Base-by-base conservation (phyloP, 2,888 invertebrate genomes). In the Tenthredo notha region DNA sequence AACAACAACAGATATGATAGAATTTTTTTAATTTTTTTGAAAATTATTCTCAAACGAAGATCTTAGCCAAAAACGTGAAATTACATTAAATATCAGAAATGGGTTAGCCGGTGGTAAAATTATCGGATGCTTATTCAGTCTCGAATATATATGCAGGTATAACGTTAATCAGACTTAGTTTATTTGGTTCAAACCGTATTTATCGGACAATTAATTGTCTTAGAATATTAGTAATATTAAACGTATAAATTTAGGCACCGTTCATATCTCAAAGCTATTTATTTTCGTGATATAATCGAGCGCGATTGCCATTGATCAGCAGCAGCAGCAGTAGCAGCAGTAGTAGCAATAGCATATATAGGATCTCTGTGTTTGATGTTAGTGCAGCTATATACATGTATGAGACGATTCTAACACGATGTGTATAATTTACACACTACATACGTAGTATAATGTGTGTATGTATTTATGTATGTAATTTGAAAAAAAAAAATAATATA, bases 231-330 rank as follows among this genome's bases (percentile, higher is more conserved):
- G 58, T 61, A 84, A 72, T 72, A 65, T 78, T 85, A 84, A 40
- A 74, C 58, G 47, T 37, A 85, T 50, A 50, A 85, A 67, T 43
- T 29, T 54, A 67, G 47, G 12, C n/a, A 84, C 84, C 85, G 75
- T 84, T 84, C 74, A 84, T 86, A 84, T 88, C 86, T 86, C 85
- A 80, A 85, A 87, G 87, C 87, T 87, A 86, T 89, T 88, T 85
- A 85, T 85, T 86, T 85, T 86, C 80, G 85, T 84, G 87, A 86
- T 87, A 84, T 87, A 89, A 87, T 77, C 77, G 77, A 77, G 50
- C 86, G 86, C 18, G 91, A 92, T 92, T 91, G 89, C 91, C 91
- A 92, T 92, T 92, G 92, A 92, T 92, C 92, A 91, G 90, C 88
- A 72, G 29, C 25, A 61, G 25, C 61, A 65, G 33, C 29, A 33